Conservation (phyloP, 2,113 vertebrate genomes). For the Falco punctatus region DNA sequence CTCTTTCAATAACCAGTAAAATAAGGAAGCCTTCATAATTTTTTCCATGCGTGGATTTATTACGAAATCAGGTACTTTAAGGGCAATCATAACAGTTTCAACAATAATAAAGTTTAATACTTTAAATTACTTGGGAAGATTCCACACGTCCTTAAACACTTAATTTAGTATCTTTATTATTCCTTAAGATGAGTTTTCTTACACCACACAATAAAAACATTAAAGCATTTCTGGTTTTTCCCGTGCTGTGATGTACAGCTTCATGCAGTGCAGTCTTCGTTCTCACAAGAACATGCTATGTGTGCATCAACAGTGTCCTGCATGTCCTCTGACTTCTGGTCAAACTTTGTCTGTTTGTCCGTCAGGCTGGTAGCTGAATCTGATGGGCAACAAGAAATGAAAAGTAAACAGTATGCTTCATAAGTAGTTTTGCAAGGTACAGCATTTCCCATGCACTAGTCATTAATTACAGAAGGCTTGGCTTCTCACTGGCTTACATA, state of each 20-base stretch:
- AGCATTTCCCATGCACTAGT: not conserved
- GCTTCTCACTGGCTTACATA: not conserved
- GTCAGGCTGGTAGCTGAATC: slow-evolving; percentile 20
- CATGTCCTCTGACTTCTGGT: slow-evolving; percentile 53
- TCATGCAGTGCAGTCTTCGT: not conserved
- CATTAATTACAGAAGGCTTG: slow-evolving; percentile 3
- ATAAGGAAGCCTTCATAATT: not conserved
- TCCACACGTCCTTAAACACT: not conserved
- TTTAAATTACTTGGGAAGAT: slow-evolving; percentile 56
- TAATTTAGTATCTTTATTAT: slow-evolving; percentile 21
- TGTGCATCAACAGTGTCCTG: slow-evolving; percentile 40
- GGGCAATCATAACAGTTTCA: slow-evolving; percentile 21
- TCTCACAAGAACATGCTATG: slow-evolving; percentile 32
- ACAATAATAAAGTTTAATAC: slow-evolving; percentile 48
- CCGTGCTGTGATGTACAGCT: not conserved
- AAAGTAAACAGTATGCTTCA: not conserved
- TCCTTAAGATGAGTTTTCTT: not conserved
- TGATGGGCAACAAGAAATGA: not conserved
- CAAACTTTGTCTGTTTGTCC: slow-evolving; percentile 15
- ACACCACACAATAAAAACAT: slow-evolving; percentile 41
- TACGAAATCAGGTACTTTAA: slow-evolving; percentile 41
- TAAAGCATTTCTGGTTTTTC: not conserved
- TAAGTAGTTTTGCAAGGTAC: not conserved
- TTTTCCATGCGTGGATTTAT: slow-evolving; percentile 69
- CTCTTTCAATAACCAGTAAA: not conserved